These are phyloP conservation scores for Ictidomys tridecemlineatus DNA, from an alignment of 2,113 vertebrate genomes.

Conservation along the genomic window DNA sequence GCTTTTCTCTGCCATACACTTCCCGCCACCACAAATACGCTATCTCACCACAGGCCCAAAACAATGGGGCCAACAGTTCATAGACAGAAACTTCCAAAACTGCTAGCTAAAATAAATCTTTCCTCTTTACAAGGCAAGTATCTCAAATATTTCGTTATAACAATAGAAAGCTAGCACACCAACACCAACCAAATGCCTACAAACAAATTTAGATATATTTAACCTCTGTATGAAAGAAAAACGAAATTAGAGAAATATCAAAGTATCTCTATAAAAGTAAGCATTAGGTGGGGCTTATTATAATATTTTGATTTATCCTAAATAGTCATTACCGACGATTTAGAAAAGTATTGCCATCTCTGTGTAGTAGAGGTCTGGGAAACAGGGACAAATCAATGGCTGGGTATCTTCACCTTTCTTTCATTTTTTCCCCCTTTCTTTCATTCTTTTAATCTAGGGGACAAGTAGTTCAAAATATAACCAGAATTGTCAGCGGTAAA, in stretches of 20 bases:
- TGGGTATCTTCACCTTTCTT: not conserved
- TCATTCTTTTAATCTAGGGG: not conserved
- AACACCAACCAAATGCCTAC: not conserved
- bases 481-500: not conserved
- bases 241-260: not conserved
- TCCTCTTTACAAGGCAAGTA: not conserved
- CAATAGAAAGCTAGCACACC: not conserved
- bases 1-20: not conserved
- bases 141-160: not conserved
- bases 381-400: not conserved
- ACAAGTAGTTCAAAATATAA: not conserved
- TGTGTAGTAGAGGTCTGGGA: not conserved
- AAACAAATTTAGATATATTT: not conserved
- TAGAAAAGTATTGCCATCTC: not conserved
- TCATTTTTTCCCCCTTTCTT: not conserved
- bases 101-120: not conserved
- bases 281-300: not conserved
- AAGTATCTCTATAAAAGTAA: not conserved
- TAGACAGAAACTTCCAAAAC: not conserved
- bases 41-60: not conserved
- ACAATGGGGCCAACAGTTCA: not conserved
- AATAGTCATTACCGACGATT: not conserved
- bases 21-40: no score
- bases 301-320: not conserved
- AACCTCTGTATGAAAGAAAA: not conserved